Conservation (phyloP, 1,140 invertebrate species). For the Psilanteris sp. region DNA sequence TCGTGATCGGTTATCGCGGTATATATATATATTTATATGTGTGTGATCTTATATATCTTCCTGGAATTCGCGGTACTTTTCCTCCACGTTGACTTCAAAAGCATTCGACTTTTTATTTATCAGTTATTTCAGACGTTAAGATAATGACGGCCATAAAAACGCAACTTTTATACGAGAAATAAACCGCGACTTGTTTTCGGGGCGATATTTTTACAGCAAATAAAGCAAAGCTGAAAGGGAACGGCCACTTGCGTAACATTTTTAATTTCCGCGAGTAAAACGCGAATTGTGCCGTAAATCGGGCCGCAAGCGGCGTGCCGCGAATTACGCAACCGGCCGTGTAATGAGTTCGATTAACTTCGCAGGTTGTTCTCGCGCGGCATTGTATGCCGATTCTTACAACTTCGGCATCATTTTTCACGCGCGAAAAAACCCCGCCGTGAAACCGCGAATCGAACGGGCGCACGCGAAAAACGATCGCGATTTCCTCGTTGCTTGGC, state of each 20-base stretch:
- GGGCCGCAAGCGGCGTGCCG: constrained; percentile 1
- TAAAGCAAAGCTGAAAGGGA: too few relatives aligned
- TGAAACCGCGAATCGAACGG: constrained; percentile 12
- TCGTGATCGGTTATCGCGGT: constrained; percentile 27
- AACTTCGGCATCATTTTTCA: constrained; percentile 22
- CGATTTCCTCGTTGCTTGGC: constrained; percentile 17
- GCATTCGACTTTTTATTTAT: too few relatives aligned
- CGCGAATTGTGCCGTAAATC: constrained; percentile 12
- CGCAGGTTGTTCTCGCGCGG: constrained; percentile 17
- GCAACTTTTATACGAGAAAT: too few relatives aligned
- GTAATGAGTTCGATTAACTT: constrained; percentile 47
- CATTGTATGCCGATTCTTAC: constrained; percentile 20
- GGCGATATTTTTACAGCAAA: too few relatives aligned
- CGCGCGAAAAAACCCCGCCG: constrained; percentile 12
- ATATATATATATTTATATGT: too few relatives aligned
- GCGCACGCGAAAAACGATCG: constrained; percentile 12
- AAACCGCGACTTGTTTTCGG: too few relatives aligned
- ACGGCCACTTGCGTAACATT: too few relatives aligned
- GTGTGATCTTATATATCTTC: too few relatives aligned
- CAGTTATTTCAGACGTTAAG: too few relatives aligned
- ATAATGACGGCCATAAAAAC: too few relatives aligned
- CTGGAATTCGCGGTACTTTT: too few relatives aligned
- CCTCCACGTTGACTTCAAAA: too few relatives aligned
- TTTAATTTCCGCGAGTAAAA: constrained; percentile 14
- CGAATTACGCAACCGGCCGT: constrained; percentile 34